phyloP scores from a whole-genome alignment of 2,888 invertebrate genomes.

The Gymnoscelis rufifasciata region DNA sequence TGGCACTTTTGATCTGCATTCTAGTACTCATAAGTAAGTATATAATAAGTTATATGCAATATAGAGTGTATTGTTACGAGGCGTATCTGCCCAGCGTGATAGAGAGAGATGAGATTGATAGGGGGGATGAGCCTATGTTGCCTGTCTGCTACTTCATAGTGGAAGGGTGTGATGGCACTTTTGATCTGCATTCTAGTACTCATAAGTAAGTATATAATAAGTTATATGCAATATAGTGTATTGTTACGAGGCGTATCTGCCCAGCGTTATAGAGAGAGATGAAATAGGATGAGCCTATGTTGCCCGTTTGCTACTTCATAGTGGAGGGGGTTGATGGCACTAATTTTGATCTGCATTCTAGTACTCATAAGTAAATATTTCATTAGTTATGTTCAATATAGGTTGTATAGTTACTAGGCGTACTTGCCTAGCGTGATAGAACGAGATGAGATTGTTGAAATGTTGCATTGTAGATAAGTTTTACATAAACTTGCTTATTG shows the following conservation, averaged over 20 bases:
- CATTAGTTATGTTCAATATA: background rate
- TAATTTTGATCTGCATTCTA: slow-evolving; percentile 85
- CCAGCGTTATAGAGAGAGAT: slow-evolving; percentile 91
- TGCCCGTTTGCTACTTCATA: slow-evolving; percentile 94
- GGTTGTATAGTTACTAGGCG: no score
- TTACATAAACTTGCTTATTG: no score
- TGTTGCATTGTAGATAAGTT: no score
- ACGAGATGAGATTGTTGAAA: slow-evolving; percentile 89
- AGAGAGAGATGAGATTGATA: slow-evolving; percentile 91
- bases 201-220: slow-evolving; percentile 78
- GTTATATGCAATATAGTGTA: no score
- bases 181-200: slow-evolving; percentile 84
- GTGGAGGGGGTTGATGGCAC: slow-evolving; percentile 88
- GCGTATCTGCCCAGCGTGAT: slow-evolving; percentile 87
- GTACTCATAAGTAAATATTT: slow-evolving; percentile 82
- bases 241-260: slow-evolving; percentile 84
- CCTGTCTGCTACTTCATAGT: slow-evolving; percentile 96
- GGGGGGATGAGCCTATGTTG: slow-evolving; percentile 87
- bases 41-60: background rate
- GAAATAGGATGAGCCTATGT: slow-evolving; percentile 89
- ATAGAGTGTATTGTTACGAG: no score
- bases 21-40: slow-evolving; percentile 83
- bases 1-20: slow-evolving; percentile 84
- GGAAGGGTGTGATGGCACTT: slow-evolving; percentile 87
- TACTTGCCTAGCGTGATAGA: slow-evolving; percentile 90